phyloP scores from a whole-genome alignment of 2,797 vertebrate genomes.

The Spea hammondii region DNA sequence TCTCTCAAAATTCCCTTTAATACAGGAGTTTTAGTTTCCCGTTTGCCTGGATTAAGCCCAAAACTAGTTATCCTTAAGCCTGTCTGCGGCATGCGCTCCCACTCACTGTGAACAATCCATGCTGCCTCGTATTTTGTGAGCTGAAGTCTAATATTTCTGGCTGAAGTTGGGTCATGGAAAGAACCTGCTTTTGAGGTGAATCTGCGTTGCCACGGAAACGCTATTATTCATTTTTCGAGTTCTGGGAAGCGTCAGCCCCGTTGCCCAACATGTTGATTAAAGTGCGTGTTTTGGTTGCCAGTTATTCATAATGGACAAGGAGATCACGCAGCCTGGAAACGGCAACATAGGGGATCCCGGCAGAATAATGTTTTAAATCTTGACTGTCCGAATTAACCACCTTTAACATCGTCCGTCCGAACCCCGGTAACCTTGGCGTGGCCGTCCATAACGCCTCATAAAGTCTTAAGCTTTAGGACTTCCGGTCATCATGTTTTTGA shows the following conservation, averaged over 20 bases:
- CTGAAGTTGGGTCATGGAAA: constrained; percentile 6
- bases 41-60: not conserved
- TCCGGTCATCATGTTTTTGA: too few relatives aligned
- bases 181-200: constrained; percentile 4
- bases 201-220: not conserved
- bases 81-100: not conserved
- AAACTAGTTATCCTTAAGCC: constrained; percentile 1
- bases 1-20: not conserved
- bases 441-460: too few relatives aligned
- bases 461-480: too few relatives aligned
- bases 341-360: too few relatives aligned
- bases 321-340: too few relatives aligned
- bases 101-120: not conserved
- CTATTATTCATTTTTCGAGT: not conserved
- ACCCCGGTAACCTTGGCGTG: too few relatives aligned
- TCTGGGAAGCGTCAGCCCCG: constrained; percentile 7
- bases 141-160: constrained; percentile 3
- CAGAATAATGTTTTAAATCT: too few relatives aligned
- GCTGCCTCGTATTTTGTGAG: not conserved
- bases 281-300: too few relatives aligned
- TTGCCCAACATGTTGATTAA: not conserved
- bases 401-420: too few relatives aligned
- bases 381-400: too few relatives aligned
- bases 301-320: too few relatives aligned
- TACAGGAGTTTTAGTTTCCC: not conserved